These are phyloP conservation scores for Ceramica pisi DNA, from an alignment of 2,888 invertebrate species.

Conservation along the genomic window DNA sequence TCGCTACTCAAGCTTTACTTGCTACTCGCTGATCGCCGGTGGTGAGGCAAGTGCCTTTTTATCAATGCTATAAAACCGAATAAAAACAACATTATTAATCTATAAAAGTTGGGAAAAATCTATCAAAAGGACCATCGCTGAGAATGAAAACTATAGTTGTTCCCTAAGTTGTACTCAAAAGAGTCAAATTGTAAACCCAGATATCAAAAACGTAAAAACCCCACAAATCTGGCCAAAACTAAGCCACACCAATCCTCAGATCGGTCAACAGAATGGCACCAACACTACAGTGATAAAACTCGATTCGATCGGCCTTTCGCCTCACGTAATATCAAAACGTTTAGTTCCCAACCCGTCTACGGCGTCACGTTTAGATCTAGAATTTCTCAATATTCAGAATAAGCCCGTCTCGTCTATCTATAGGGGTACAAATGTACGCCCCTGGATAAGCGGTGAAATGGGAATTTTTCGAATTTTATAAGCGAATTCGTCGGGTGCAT, in stretches of 20 bases:
- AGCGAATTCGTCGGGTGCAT: conserved; percentile 73
- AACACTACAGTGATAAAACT: conserved; percentile 23
- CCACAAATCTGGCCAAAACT: not conserved
- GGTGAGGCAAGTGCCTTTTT: no score
- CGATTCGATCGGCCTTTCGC: conserved; percentile 54
- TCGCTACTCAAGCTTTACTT: no score
- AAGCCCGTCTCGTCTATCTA: conserved; percentile 64
- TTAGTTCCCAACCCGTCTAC: conserved; percentile 64
- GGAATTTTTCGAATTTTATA: conserved; percentile 73
- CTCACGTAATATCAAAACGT: conserved; percentile 65
- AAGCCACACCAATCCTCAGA: conserved; percentile 9
- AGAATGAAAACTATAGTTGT: no score
- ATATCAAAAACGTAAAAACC: not conserved
- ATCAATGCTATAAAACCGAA: no score
- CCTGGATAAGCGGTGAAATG: conserved; percentile 62
- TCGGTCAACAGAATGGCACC: conserved; percentile 18
- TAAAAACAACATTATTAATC: no score
- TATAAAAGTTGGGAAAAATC: no score
- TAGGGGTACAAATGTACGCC: conserved; percentile 50
- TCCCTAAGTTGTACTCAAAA: no score
- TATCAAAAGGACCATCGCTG: no score
- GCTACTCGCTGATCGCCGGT: no score
- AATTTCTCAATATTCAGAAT: conserved; percentile 81
- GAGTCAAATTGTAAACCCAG: not conserved
- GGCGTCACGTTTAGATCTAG: conserved; percentile 78